These are phyloP conservation scores for Muricea muricata DNA, from an alignment of 92 coral and sea anemone species.

Conservation along the genomic window DNA sequence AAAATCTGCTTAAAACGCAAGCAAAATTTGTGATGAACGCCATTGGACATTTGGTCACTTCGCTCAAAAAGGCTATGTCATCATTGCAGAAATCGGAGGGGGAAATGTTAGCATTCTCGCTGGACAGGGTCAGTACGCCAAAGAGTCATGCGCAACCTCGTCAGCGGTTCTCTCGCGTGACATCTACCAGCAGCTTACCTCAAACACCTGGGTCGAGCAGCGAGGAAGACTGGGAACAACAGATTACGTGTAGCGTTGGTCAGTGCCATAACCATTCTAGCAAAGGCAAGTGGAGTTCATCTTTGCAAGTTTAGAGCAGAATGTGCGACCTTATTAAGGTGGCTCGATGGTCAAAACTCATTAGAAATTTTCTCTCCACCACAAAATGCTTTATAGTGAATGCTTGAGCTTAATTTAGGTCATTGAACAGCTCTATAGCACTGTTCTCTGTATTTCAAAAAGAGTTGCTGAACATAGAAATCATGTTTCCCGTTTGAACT, in stretches of 20 bases:
- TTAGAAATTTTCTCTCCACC: too few relatives aligned
- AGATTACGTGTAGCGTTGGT: background rate
- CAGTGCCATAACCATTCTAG: background rate
- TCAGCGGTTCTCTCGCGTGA: background rate
- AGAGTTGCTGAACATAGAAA: too few relatives aligned
- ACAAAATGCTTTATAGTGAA: too few relatives aligned
- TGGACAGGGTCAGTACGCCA: background rate
- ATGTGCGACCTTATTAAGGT: too few relatives aligned
- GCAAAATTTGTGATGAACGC: background rate
- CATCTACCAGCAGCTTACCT: background rate
- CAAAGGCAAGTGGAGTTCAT: conserved; percentile 18
- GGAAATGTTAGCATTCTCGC: background rate
- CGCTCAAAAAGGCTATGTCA: conserved; percentile 13
- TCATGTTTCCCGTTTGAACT: too few relatives aligned
- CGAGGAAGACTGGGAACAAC: conserved; percentile 12
- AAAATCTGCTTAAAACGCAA: background rate
- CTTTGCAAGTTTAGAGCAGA: too few relatives aligned
- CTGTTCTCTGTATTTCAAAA: too few relatives aligned
- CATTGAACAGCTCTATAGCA: too few relatives aligned
- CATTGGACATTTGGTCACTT: conserved; percentile 18
- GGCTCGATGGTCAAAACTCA: too few relatives aligned
- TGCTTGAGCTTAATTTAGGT: too few relatives aligned
- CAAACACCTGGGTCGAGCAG: background rate
- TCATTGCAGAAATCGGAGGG: background rate
- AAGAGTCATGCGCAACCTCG: background rate